Evolutionary conservation across 2,113 vertebrate species (phyloP), one percentile per base, ranked within the genome.

Genomic region (Coryphaenoides rupestris): DNA sequence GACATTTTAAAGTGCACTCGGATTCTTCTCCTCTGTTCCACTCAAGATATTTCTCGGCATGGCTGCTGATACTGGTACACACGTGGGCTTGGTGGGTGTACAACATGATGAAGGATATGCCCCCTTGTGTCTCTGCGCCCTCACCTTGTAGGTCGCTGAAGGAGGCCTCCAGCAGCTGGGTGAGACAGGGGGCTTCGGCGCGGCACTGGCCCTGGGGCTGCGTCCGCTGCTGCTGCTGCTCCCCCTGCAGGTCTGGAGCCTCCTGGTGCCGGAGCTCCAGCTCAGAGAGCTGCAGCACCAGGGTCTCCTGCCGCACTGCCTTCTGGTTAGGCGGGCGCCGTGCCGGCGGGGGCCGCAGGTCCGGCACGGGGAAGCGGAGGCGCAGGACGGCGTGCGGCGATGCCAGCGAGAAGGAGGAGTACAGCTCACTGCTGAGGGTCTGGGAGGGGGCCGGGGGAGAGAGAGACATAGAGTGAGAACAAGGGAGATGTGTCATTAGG

Each of bases 61-160:
- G n/a, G n/a, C n/a, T n/a, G n/a, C n/a, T n/a, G n/a, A n/a, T n/a
- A n/a, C n/a, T n/a, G n/a, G n/a, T n/a, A n/a, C n/a, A n/a, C n/a
- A n/a, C n/a, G n/a, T n/a, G n/a, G n/a, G n/a, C n/a, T n/a, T n/a
- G n/a, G n/a, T n/a, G n/a, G n/a, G n/a, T n/a, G n/a, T n/a, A n/a
- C n/a, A n/a, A n/a, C n/a, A n/a, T n/a, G n/a, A n/a, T n/a, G n/a
- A n/a, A n/a, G n/a, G n/a, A n/a, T n/a, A n/a, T n/a, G n/a, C n/a
- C n/a, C n/a, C n/a, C n/a, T n/a, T n/a, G n/a, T n/a, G n/a, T n/a
- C n/a, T n/a, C 7, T 12, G 13, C 46, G 10, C 60, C 66, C 60
- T 58, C 81, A 96, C 95, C 94, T 0, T 95, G 93, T n/a, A 96
- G 66, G 74, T 95, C 93, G 0, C 79, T 90, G 63, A 93, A 95